Conservation (phyloP, 2,113 vertebrate species). For the Benitochromis conjunctus region DNA sequence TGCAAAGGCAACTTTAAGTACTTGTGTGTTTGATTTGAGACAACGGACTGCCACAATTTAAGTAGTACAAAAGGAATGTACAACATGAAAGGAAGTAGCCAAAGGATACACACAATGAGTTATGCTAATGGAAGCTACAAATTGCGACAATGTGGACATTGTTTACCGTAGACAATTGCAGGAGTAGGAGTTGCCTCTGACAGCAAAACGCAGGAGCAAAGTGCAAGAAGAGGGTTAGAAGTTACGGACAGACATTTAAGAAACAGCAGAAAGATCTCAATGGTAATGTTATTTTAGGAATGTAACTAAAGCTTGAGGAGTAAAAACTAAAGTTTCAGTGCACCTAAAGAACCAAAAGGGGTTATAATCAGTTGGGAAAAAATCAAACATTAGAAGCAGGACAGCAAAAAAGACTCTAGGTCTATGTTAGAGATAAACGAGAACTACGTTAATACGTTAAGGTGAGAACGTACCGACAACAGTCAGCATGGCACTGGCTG, state of each 20-base stretch:
- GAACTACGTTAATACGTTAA: rapidly evolving
- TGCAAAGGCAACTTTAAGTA: background rate
- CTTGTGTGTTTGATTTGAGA: background rate
- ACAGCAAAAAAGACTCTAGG: background rate
- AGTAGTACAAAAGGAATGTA: background rate
- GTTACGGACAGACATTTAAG: conserved; percentile 35
- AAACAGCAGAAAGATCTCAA: conserved; percentile 4
- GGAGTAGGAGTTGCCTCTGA: conserved; percentile 94
- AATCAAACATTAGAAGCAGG: background rate
- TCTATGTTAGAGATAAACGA: background rate
- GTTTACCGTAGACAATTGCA: conserved; percentile 95
- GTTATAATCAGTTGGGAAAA: background rate
- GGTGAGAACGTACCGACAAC: conserved; percentile 83
- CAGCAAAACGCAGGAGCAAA: conserved; percentile 79
- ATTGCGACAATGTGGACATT: conserved; percentile 1
- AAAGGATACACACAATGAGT: background rate
- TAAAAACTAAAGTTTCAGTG: background rate
- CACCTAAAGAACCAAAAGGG: background rate
- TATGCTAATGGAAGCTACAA: conserved; percentile 15
- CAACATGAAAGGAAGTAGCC: background rate
- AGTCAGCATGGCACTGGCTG: conserved; percentile 88
- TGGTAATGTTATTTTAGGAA: background rate
- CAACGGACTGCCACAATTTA: background rate
- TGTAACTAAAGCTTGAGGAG: background rate
- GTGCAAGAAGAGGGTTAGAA: conserved; percentile 56